These are phyloP conservation scores for Theretra japonica DNA, from an alignment of 2,888 invertebrate genomes.

Conservation along the genomic window DNA sequence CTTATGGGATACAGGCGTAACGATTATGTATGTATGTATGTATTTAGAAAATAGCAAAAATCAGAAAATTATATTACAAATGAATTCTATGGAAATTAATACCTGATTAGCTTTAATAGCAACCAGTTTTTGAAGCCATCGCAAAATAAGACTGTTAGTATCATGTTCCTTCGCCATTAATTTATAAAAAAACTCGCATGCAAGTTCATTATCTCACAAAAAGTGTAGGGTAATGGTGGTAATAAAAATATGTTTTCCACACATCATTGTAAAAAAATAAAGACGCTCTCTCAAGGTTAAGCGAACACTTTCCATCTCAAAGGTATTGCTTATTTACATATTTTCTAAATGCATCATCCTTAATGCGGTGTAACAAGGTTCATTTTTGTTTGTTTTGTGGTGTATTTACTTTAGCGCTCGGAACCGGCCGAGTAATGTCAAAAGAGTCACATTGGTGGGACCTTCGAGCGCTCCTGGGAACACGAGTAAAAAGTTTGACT, in stretches of 20 bases:
- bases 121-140: not conserved
- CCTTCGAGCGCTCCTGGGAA: conserved; percentile 58
- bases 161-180: conserved; percentile 2
- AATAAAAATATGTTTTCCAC: conserved; percentile 15
- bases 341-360: conserved; percentile 30
- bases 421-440: conserved; percentile 71
- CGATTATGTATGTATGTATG: no score
- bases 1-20: no score
- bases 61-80: no score
- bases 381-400: conserved; percentile 22
- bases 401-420: conserved; percentile 34
- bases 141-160: not conserved
- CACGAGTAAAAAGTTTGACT: conserved; percentile 34
- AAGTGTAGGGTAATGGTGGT: not conserved
- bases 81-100: no score
- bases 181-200: not conserved
- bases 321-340: conserved; percentile 34
- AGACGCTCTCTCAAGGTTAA: conserved; percentile 56
- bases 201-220: conserved; percentile 7
- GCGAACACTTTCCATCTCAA: conserved; percentile 59
- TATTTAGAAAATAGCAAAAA: no score
- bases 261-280: conserved; percentile 46
- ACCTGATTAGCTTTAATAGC: not conserved
- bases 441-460: conserved; percentile 72
- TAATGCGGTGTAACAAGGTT: conserved; percentile 33